Conservation (phyloP, 2,113 vertebrate species). For the Arizona elegans region DNA sequence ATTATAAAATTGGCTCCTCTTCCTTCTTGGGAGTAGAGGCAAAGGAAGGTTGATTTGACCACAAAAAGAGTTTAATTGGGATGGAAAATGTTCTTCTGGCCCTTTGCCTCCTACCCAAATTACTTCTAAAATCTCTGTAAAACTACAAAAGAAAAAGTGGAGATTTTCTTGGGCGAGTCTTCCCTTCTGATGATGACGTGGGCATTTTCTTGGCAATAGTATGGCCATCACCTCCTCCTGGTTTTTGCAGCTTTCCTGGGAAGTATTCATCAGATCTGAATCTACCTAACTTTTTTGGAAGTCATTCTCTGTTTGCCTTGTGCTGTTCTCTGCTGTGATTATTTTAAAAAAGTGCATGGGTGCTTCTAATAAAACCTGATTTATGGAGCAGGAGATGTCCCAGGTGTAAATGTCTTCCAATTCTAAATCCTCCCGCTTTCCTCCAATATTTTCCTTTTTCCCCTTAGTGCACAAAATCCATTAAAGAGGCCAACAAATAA, state of each 20-base stretch:
- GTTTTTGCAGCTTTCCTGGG: too few relatives aligned
- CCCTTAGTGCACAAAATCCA: too few relatives aligned
- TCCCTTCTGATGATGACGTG: too few relatives aligned
- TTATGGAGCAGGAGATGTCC: too few relatives aligned
- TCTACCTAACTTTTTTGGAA: too few relatives aligned
- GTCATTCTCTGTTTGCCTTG: too few relatives aligned
- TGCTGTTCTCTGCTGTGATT: not conserved
- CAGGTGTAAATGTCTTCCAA: too few relatives aligned
- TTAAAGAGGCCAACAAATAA: not conserved
- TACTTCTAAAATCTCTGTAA: not conserved
- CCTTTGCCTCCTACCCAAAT: not conserved
- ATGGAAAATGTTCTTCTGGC: not conserved
- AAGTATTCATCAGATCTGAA: too few relatives aligned
- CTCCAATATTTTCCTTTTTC: too few relatives aligned
- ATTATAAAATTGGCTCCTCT: not conserved
- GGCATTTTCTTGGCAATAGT: too few relatives aligned
- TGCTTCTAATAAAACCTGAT: not conserved
- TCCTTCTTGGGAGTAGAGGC: not conserved
- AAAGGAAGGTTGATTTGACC: not conserved
- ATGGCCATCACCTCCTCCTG: too few relatives aligned
- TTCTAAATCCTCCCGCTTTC: too few relatives aligned
- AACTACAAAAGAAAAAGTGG: not conserved
- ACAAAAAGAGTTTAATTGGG: not conserved
- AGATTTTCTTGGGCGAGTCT: not conserved
- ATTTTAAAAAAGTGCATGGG: not conserved